phyloP scores from a whole-genome alignment of 1,140 invertebrate genomes.

The Pseudomyrmex cubaensis region DNA sequence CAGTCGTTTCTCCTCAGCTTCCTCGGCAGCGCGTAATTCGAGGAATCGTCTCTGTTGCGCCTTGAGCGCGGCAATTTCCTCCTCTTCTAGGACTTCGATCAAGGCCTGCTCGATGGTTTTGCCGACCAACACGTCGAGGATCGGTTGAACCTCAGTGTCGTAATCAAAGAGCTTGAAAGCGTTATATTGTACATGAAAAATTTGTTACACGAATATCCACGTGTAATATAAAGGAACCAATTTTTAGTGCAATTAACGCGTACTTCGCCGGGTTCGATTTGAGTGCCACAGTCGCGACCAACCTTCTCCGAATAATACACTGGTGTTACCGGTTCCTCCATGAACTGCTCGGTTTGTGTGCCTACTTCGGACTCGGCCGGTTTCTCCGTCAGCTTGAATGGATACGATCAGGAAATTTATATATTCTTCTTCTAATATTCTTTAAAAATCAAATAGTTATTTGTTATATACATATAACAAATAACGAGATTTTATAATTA shows the following conservation, averaged over 20 bases:
- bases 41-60: constrained; percentile 92
- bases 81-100: constrained; percentile 92
- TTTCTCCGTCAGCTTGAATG: constrained; percentile 88
- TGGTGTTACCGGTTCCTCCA: constrained; percentile 91
- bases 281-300: constrained; percentile 92
- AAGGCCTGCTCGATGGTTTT: constrained; percentile 95
- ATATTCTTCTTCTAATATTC: no score
- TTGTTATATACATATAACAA: neutral
- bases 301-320: constrained; percentile 91
- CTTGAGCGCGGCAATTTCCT: constrained; percentile 90
- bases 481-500: neutral
- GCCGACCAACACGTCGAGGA: constrained; percentile 94
- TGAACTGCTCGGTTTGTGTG: constrained; percentile 94
- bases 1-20: constrained; percentile 90
- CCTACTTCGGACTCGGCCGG: constrained; percentile 90
- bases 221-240: neutral
- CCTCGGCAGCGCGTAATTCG: constrained; percentile 92
- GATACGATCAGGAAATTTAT: constrained; percentile 35
- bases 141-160: constrained; percentile 94
- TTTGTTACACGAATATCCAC: neutral
- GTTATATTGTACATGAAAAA: neutral
- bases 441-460: constrained; percentile 22
- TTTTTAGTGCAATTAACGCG: constrained; percentile 75
- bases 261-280: constrained; percentile 95
- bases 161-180: constrained; percentile 92